Evolutionary conservation across 2,797 vertebrate genomes (phyloP), one percentile per base, ranked within the genome.

Genomic region (Phoebastria nigripes): DNA sequence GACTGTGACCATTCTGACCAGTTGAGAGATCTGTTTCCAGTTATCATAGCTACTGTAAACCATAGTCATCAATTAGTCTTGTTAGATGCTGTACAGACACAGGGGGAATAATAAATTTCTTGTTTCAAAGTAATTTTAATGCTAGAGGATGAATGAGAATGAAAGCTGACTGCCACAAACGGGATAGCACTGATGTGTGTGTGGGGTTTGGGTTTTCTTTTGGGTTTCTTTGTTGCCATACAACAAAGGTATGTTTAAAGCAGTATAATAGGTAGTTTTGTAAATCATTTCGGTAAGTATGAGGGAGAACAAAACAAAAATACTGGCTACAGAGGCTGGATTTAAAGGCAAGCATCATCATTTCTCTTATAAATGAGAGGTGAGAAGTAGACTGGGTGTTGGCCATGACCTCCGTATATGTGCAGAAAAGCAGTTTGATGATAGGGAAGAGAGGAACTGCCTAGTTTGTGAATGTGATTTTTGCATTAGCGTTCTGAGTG

Each of bases 361-460:
- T 88, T 74, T 74, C 8, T 89, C 1, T 35, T 86, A 14, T 2
- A 41, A 56, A n/a, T 25, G 16, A 71, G 41, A 81, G 13, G 9
- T 58, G 29, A 79, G 19, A 41, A 74, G 33, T 29, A 31, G 39
- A 74, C 16, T 58, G 28, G 6, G 1, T 1, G 1, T 55, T 89
- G 22, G 6, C 35, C 9, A 4, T 11, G 2, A 35, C n/a, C 4
- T 91, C 39, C 1, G 0, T 71, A 2, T 49, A 26, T 22, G 25
- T 78, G 19, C 19, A n/a, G 56, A 29, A 90, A 63, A 73, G n/a
- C 39, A 55, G 52, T 66, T 37, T 88, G 42, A 28, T 78, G 77
- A 13, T 44, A 11, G 12, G 6, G 16, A 76, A 65, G 42, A 82
- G 35, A 79, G 12, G 29, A 81, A 29, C 21, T 25, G 13, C 33